Base-by-base conservation (phyloP, 1,140 invertebrate genomes). In the Neodiprion lecontei region DNA sequence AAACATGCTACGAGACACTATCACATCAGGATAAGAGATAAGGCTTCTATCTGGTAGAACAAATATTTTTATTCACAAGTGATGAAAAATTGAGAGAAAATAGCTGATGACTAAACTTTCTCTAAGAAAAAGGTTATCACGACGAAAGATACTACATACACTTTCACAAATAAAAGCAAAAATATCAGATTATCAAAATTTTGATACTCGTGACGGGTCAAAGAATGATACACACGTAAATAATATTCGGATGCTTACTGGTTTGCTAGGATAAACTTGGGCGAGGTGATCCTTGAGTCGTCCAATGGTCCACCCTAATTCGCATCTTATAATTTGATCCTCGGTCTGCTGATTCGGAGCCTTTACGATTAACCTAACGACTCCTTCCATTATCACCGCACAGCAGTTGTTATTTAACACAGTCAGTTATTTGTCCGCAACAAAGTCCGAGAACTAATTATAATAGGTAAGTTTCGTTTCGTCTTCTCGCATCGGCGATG, bases 281-380 rank as follows among this genome's bases (percentile, higher is more conserved):
- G 93, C 92, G 23, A 98, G 88, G 83, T 97, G 93, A 74, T 92
- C 92, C 88, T 98, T 98, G 40, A 98, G 88, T 83, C 93, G 91
- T 75, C 91, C 90, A 72, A 98, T 93, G n/a, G 94, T 96, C 96
- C 96, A 97, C 74, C 92, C 92, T 49, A 93, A 89, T 82, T 94
- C 91, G 85, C 95, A 96, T 77, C 95, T 91, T 69, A 97, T 90
- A 74, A 92, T 93, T 82, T 96, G 93, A 87, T 98, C 96, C 77
- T 94, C 95, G 80, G 96, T 92, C 88, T 96, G 93, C 85, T 96
- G 95, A 89, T 96, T 96, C 21, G 96, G 95, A 28, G 95, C 95
- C 88, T 96, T 96, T 61, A 97, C 94, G 80, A 96, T 91, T 71
- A 97, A 86, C 70, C 91, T 94, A 73, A 96, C 92, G 73, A 91